Conservation (phyloP, 2,888 invertebrate genomes). For the Melanophora roralis region DNA sequence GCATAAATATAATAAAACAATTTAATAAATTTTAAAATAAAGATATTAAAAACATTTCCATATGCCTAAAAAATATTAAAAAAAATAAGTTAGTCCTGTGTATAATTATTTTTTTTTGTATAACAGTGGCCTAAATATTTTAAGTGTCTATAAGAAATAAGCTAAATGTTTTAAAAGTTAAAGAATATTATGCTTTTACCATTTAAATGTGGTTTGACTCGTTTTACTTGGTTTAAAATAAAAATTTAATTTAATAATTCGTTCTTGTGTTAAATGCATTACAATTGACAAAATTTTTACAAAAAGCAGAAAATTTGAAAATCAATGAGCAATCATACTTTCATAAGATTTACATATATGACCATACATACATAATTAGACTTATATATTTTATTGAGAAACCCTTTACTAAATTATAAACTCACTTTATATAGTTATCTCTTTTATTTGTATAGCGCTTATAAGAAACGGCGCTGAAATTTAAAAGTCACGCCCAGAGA, state of each 20-base stretch:
- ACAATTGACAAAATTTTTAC: conserved; percentile 23
- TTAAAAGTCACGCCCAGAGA: conserved; percentile 51
- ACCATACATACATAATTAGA: background rate
- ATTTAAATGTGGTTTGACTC: background rate
- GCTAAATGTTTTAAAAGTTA: background rate
- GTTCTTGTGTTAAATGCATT: conserved; percentile 7
- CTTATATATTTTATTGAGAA: conserved; percentile 7
- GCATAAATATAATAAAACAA: conserved; percentile 7
- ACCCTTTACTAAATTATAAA: background rate
- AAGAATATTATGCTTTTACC: background rate
- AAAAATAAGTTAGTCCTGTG: no score
- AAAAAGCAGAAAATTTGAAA: conserved; percentile 64
- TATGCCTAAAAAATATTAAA: no score
- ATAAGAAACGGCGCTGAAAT: conserved; percentile 35
- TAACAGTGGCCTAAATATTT: conserved; percentile 34
- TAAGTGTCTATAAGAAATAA: conserved; percentile 24
- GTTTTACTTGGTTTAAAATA: background rate
- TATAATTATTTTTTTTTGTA: background rate
- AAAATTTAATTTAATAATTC: background rate
- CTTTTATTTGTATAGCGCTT: conserved; percentile 30
- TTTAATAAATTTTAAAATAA: background rate
- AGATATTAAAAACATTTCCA: background rate
- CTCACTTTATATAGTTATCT: conserved; percentile 44
- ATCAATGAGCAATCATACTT: conserved; percentile 68
- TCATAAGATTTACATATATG: conserved; percentile 46